A percentile compares a stretch with the other conserved stretches of the same genome.
Conservation (phyloP, 2,888 invertebrate species). For the Drosophila lutescens region DNA sequence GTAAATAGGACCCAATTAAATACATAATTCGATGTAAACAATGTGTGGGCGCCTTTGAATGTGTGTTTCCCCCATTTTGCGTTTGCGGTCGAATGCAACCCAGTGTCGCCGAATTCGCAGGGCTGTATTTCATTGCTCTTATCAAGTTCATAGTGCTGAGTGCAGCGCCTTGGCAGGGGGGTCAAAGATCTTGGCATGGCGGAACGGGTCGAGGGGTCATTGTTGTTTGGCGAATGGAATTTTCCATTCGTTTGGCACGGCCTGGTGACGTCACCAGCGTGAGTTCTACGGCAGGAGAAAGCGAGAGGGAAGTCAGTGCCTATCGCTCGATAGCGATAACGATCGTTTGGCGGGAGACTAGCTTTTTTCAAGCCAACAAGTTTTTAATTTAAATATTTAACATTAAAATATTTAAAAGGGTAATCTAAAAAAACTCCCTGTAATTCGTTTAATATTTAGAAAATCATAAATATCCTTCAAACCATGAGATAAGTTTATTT, state of each 20-base stretch:
- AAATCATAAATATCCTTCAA: too few species aligned
- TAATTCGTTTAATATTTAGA: too few species aligned
- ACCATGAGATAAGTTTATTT: too few species aligned
- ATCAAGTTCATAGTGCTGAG: conserved; percentile 22
- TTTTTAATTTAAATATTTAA: too few species aligned
- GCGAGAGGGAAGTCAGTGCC: conserved; percentile 8
- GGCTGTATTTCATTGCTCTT: conserved; percentile 49
- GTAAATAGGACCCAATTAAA: conserved; percentile 19
- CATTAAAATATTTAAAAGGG: too few species aligned
- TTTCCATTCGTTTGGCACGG: conserved; percentile 31
- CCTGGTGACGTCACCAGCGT: conserved; percentile 22
- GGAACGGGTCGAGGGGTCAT: not conserved
- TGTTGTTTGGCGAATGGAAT: conserved; percentile 3
- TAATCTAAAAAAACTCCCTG: too few species aligned
- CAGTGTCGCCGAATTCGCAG: conserved; percentile 43
- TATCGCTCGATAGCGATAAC: conserved; percentile 6
- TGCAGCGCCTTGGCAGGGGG: conserved; percentile 1
- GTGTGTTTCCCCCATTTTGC: not conserved
- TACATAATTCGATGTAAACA: conserved; percentile 2
- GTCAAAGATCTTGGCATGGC: not conserved
- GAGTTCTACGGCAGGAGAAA: not conserved
- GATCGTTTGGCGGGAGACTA: not conserved
- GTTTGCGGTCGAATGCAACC: conserved; percentile 54
- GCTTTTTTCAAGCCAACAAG: not conserved
- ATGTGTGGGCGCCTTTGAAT: conserved; percentile 6